Base-by-base conservation (phyloP, 1,140 invertebrate genomes). In the Drosophila pachea region DNA sequence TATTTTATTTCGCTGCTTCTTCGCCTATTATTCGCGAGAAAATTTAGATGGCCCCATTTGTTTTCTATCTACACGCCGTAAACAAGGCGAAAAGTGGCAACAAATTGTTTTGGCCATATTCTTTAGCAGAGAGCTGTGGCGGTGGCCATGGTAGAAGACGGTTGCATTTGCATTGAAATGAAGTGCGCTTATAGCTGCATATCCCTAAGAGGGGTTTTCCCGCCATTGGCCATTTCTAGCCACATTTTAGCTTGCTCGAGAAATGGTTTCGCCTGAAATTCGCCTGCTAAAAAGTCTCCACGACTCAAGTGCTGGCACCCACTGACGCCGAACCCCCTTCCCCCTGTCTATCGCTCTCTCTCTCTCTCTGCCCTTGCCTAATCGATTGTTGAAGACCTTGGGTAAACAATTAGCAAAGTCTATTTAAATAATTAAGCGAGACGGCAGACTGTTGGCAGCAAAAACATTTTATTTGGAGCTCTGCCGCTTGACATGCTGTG, bases 41-140 rank as follows among this genome's bases (percentile, higher is more conserved):
- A 66, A 70, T 58, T 66, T 59, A 66, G 54, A 53, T 66, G 54
- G 22, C 49, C 68, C 68, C 68, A 70, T 70, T 70, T 70, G 59
- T 60, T 66, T 70, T 70, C 62, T 70, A 70, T 70, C 66, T 70
- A 70, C 68, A 70, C 55, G 36, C 22, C 65, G 61, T 53, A 69
- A 69, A 69, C 67, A 65, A 43, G 53, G 32, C 31, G 29, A 52
- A 66, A 66, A 65, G 59, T 45, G 29, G 11, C 33, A 50, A 35
- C 53, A 50, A 62, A 53, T 43, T 65, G 54, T 58, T 49, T 16
- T 4, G 22, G 6, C 22, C 11, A 47, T 47, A 59, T 11, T 14
- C 43, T 56, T 45, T 32, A 29, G 6, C 11, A 35, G 33, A 3
- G 1, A 5, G 8, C 12, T n/a, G 43, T 16, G 22, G 22, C 22